A percentile compares a stretch with the other conserved stretches of the same genome.
Conservation (phyloP, 2,113 vertebrate species). For the Grammomys dolichurus region DNA sequence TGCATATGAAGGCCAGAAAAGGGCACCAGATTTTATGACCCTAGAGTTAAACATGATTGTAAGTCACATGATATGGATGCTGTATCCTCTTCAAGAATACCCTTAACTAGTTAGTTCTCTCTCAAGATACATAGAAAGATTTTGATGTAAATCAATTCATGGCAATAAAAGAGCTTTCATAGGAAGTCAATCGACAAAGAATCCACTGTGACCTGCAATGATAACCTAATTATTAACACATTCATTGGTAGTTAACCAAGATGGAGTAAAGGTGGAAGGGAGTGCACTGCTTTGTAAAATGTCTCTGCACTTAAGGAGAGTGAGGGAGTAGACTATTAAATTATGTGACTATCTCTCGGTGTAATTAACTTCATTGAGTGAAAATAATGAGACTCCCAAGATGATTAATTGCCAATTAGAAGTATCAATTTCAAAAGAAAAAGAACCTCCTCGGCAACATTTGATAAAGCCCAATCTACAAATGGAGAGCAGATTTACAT, state of each 20-base stretch:
- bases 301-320: neutral
- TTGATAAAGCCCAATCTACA: neutral
- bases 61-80: neutral
- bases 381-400: neutral
- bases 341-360: neutral
- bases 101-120: neutral
- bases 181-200: neutral
- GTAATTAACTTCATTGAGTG: neutral
- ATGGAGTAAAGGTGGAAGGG: neutral
- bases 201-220: neutral
- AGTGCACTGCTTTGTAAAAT: neutral
- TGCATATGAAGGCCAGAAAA: neutral
- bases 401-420: neutral
- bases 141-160: neutral
- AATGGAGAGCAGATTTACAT: neutral
- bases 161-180: neutral
- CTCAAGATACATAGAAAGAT: neutral
- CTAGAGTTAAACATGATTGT: neutral
- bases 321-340: neutral
- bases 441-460: neutral
- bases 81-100: neutral
- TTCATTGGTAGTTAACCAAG: neutral
- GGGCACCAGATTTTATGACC: neutral
- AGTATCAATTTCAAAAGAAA: neutral
- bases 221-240: neutral